Base-by-base conservation (phyloP, 2,113 vertebrate genomes). In the Gallinago media region DNA sequence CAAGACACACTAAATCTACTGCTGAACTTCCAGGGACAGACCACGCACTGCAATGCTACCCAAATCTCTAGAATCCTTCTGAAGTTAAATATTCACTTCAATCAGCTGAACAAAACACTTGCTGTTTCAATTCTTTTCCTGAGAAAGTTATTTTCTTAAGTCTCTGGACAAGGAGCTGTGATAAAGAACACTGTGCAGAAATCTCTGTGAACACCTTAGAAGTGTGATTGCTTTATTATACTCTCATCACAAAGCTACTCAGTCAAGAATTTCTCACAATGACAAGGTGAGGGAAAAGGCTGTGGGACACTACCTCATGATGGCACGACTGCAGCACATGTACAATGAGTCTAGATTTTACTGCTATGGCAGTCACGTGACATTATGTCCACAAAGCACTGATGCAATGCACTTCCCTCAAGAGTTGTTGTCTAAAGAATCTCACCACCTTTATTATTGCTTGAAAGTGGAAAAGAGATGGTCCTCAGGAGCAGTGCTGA, bases 381-480 rank as follows among this genome's bases (percentile, higher is more conserved):
- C 20, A 63, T 7, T 6, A 55, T 0, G 0, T 20, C 59, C 46
- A 55, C 59, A 62, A 66, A 87, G 27, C 42, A 74, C 4, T 0
- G 0, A 29, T 16, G 10, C 19, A 73, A 54, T 14, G 9, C 16
- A 32, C 44, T 71, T 89, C 70, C 29, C 56, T 59, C 3, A 32
- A 67, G 61, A 59, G 32, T 27, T 88, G 23, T 7, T 74, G 65
- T 20, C 56, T 58, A 47, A 77, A 93, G 13, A 63, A 88, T 67
- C 38, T 56, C 77, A 59, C 42, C 18, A 81, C 26, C 47, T 75
- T 86, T 71, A 67, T 0, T 63, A 58, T 17, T 78, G 32, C 27
- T 15, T 68, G 52, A 63, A 91, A 89, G 29, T 6, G 27, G 14
- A 87, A 73, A 85, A 70, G 29, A 65, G 23, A 55, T 47, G 46